These are phyloP conservation scores for Glaucomys volans DNA, from an alignment of 2,113 vertebrate species.

Conservation along the genomic window DNA sequence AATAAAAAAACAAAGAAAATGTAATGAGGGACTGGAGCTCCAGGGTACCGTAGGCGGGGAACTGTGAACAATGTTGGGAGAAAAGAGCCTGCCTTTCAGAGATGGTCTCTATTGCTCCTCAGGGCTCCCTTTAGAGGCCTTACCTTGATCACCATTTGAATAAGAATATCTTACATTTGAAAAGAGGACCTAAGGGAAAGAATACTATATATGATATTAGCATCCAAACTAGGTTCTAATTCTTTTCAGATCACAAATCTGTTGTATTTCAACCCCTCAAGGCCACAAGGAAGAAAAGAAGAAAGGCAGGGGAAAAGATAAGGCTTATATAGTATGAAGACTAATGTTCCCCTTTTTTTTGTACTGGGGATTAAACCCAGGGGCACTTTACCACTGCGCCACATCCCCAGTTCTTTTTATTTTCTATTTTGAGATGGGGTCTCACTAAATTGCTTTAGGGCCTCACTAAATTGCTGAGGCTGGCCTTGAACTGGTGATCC, in stretches of 20 bases:
- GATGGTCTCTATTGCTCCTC: not conserved
- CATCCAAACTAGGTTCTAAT: not conserved
- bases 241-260: not conserved
- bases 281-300: not conserved
- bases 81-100: not conserved
- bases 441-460: not conserved
- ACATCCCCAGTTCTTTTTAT: not conserved
- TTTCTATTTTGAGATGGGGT: not conserved
- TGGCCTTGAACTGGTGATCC: not conserved
- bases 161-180: conserved; percentile 12
- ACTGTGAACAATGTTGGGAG: not conserved
- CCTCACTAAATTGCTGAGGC: not conserved
- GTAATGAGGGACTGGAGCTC: not conserved
- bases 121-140: not conserved
- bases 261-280: not conserved
- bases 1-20: too few relatives aligned
- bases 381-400: not conserved
- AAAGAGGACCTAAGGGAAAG: not conserved
- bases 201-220: not conserved
- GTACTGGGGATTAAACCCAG: not conserved
- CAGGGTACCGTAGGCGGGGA: not conserved
- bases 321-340: not conserved
- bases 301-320: not conserved
- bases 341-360: not conserved
- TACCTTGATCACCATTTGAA: not conserved